Base-by-base conservation (phyloP, 2,888 invertebrate species). In the Agrotis segetum region DNA sequence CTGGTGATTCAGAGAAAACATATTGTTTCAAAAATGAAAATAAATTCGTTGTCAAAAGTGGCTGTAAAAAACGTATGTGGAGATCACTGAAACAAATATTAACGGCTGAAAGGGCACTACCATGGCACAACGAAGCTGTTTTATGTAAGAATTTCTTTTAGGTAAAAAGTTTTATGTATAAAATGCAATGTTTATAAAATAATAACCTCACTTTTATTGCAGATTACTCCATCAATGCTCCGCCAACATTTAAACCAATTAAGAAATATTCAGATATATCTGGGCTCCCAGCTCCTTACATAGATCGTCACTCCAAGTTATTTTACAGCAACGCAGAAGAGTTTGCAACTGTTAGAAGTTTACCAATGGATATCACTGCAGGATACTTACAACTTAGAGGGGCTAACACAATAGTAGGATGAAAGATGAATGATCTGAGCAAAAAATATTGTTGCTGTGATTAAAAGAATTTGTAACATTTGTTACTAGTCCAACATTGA, bases 211-310 rank as follows among this genome's bases (percentile, higher is more conserved):
- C 4, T 69, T 77, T 77, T 6, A 24, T 90, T 88, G 77, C 94
- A 98, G 98, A 99, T 96, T 98, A 98, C 87, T 97, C 98, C 34
- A 97, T 99, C 79, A 99, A 99, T 93, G 98, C 99, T 40, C 99
- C 99, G 16, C 99, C 99, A 52, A 98, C 99, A 50, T 98, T 99
- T 89, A 97, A 97, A 89, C 99, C 99, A 6, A 97, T 98, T 0
- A 99, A 99, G 89, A 99, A 99, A 88, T 99, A 99, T 92, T 99
- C 99, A 0, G 99, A 99, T 90, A 97, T 99, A 78, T 99, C 99
- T 67, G 99, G 99, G 0, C 93, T 99, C 47, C 97, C 98, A 56
- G 98, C 99, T 34, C 98, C 98, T 17, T 99, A 99, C 88, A 98
- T 98, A 81, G 99, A 99, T 95, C 98, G 99, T 5, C 98, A 98